Conservation (phyloP, 2,888 invertebrate species). For the Hesperia comma region DNA sequence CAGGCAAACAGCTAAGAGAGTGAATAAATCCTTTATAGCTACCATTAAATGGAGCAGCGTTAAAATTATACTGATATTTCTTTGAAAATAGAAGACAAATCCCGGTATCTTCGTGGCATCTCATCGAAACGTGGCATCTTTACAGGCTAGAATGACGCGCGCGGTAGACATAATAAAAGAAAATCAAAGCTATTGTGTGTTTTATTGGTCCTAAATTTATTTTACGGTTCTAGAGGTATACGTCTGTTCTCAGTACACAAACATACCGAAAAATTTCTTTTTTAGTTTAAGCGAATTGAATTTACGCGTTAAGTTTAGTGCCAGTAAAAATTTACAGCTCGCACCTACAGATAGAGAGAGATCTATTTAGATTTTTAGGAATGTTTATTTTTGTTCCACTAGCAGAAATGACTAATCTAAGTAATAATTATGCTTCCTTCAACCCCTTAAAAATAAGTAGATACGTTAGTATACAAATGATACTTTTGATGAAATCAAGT, state of each 20-base stretch:
- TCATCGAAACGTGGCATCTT: slow-evolving; percentile 13
- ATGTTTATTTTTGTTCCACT: background rate
- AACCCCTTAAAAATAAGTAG: no score
- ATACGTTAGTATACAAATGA: no score
- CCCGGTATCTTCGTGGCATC: slow-evolving; percentile 12
- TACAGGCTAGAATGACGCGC: slow-evolving; percentile 51
- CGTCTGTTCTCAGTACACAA: slow-evolving; percentile 1
- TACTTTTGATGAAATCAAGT: no score
- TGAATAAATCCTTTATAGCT: slow-evolving; percentile 29
- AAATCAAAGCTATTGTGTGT: slow-evolving; percentile 67
- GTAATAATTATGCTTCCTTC: no score
- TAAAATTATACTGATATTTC: slow-evolving; percentile 30
- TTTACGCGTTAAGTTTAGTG: slow-evolving; percentile 36
- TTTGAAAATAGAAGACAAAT: slow-evolving; percentile 23
- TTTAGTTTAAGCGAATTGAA: slow-evolving; percentile 29
- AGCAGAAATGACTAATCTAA: no score
- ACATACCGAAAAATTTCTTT: slow-evolving; percentile 12
- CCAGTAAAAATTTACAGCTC: slow-evolving; percentile 37
- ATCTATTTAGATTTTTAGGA: background rate
- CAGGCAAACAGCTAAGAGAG: slow-evolving; percentile 18
- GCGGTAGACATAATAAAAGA: slow-evolving; percentile 64
- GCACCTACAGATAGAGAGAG: slow-evolving; percentile 2
- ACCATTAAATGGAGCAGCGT: slow-evolving; percentile 18
- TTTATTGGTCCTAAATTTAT: slow-evolving; percentile 69
- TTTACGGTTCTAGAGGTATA: slow-evolving; percentile 54